A percentile compares a stretch with the other conserved stretches of the same genome.
phyloP scores from a whole-genome alignment of 2,888 invertebrate genomes.

The Nomada fabriciana region DNA sequence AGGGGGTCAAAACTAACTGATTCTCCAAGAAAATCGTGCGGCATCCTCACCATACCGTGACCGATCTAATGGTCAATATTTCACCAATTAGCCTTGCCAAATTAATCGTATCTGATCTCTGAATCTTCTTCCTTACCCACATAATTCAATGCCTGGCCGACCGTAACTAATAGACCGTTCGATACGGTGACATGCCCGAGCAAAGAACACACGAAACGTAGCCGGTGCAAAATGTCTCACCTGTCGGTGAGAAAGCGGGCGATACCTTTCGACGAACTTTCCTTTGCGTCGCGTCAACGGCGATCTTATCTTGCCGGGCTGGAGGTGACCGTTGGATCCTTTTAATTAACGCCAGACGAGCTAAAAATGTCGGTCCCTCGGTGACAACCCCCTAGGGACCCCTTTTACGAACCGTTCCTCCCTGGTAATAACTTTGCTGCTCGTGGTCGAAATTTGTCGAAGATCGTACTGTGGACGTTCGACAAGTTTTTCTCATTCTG shows the following conservation, averaged over 20 bases:
- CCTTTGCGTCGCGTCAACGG: constrained; percentile 74
- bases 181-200: constrained; percentile 36
- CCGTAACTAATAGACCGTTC: constrained; percentile 37
- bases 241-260: constrained; percentile 51
- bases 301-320: constrained; percentile 72
- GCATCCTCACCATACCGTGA: too few species aligned
- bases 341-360: constrained; percentile 81
- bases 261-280: constrained; percentile 42
- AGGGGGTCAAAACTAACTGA: too few species aligned
- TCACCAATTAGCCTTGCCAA: constrained; percentile 30
- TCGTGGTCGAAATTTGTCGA: constrained; percentile 53
- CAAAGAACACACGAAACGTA: constrained; percentile 25
- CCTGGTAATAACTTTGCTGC: constrained; percentile 55
- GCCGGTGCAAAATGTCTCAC: constrained; percentile 70
- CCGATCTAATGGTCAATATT: constrained; percentile 5
- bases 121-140: neutral
- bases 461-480: constrained; percentile 49
- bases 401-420: constrained; percentile 40
- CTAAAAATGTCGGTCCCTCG: constrained; percentile 65
- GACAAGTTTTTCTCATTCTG: constrained; percentile 60
- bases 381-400: constrained; percentile 3
- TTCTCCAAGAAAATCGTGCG: too few species aligned
- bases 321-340: constrained; percentile 76
- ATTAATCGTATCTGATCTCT: constrained; percentile 16
- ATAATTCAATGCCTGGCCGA: neutral